phyloP scores from a whole-genome alignment of 1,140 invertebrate genomes.

The Zaprionus kolodkinae region DNA sequence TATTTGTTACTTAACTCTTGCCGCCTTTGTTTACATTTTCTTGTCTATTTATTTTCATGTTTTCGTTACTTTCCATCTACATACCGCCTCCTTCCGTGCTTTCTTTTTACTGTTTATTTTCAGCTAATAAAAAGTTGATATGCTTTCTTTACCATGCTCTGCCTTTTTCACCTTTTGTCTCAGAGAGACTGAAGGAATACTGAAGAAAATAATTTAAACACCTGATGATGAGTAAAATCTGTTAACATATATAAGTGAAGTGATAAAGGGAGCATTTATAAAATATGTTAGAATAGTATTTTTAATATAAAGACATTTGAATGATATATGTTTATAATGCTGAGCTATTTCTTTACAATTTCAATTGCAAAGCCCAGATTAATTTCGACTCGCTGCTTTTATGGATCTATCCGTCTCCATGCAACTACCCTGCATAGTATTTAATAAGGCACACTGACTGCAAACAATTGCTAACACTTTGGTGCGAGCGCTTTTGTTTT shows the following conservation, averaged over 20 bases:
- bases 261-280: not conserved
- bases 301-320: too few species aligned
- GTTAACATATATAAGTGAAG: not conserved
- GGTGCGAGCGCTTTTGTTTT: slow-evolving; percentile 11
- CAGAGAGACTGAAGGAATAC: not conserved
- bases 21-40: slow-evolving; percentile 65
- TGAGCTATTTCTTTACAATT: not conserved
- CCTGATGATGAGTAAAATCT: not conserved
- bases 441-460: slow-evolving; percentile 44
- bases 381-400: not conserved
- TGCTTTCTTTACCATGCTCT: slow-evolving; percentile 37
- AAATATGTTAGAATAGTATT: not conserved
- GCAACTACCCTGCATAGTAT: not conserved
- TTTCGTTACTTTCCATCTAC: slow-evolving; percentile 8
- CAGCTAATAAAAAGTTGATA: slow-evolving; percentile 77
- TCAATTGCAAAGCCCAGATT: not conserved
- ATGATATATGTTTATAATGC: not conserved
- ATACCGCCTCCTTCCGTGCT: not conserved
- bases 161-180: slow-evolving; percentile 35
- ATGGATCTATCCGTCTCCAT: not conserved
- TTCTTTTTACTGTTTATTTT: slow-evolving; percentile 57
- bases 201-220: not conserved
- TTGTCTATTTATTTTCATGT: slow-evolving; percentile 67
- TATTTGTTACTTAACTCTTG: slow-evolving; percentile 80
- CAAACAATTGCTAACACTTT: slow-evolving; percentile 63